Percentiles rank a stretch among this genome's conserved stretches.
These are phyloP conservation scores for Cynodonichthys magdalenae DNA, from an alignment of 2,797 vertebrate genomes.

Conservation along the genomic window DNA sequence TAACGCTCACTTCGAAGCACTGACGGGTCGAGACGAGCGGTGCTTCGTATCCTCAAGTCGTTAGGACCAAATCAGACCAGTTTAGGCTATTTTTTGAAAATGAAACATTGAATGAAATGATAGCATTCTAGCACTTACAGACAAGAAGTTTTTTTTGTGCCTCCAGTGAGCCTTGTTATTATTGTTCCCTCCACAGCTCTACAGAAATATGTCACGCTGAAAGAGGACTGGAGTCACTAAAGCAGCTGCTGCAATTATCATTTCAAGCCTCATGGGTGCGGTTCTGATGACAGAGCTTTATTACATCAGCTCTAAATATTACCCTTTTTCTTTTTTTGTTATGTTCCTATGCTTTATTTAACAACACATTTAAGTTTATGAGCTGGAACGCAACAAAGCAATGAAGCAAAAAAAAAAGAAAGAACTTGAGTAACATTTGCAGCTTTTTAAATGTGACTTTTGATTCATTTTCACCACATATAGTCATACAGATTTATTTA, in stretches of 20 bases:
- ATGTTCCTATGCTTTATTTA: slow-evolving; percentile 1
- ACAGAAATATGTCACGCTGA: slow-evolving; percentile 14
- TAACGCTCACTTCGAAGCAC: slow-evolving; percentile 95
- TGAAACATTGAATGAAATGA: too few species aligned
- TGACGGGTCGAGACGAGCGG: slow-evolving; percentile 54
- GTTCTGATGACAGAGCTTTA: slow-evolving; percentile 45
- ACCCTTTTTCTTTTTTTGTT: too few species aligned
- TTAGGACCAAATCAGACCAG: slow-evolving; percentile 2
- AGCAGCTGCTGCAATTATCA: slow-evolving; percentile 53
- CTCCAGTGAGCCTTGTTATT: background rate
- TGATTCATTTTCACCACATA: background rate
- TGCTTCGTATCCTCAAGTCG: background rate
- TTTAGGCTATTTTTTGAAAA: too few species aligned
- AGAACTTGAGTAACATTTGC: background rate
- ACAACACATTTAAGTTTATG: background rate
- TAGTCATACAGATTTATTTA: background rate
- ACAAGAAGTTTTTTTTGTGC: background rate
- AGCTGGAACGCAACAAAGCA: too few species aligned
- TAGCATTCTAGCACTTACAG: too few species aligned
- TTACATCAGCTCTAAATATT: slow-evolving; percentile 35
- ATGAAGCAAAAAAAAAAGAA: slow-evolving; percentile 2
- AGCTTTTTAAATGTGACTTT: background rate
- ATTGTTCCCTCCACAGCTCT: background rate
- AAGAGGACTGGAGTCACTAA: slow-evolving; percentile 16
- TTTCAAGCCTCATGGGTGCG: slow-evolving; percentile 44